Evolutionary conservation across 2,888 invertebrate genomes (phyloP).

Genomic region (Harpalus rufipes): DNA sequence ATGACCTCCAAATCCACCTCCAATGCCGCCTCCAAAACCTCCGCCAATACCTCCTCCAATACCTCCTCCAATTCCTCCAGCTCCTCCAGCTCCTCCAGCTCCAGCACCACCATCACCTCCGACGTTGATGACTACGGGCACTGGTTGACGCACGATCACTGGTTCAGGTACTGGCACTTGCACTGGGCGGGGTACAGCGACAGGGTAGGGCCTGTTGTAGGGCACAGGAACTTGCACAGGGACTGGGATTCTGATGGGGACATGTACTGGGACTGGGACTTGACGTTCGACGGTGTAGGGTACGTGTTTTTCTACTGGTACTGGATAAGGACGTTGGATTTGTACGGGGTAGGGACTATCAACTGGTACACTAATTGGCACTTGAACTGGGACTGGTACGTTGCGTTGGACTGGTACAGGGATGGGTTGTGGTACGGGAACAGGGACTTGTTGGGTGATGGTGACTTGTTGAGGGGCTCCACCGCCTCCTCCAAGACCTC

Average conservation of each 20-base stretch:
- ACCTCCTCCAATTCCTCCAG: constrained; percentile 28
- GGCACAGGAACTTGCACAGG: constrained; percentile 56
- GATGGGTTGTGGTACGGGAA: constrained; percentile 53
- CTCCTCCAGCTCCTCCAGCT: constrained; percentile 28
- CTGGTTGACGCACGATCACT: constrained; percentile 42
- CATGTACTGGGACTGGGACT: constrained; percentile 49
- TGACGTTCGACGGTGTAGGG: constrained; percentile 56
- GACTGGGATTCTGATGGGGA: constrained; percentile 43
- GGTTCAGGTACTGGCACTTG: constrained; percentile 56
- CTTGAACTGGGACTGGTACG: constrained; percentile 56
- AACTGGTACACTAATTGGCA: constrained; percentile 49
- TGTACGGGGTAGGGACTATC: constrained; percentile 57
- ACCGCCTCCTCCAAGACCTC: constrained; percentile 8
- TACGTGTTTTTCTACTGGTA: constrained; percentile 37
- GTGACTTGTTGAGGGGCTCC: constrained; percentile 49
- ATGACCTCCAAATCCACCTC: constrained; percentile 55
- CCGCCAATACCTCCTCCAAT: constrained; percentile 12
- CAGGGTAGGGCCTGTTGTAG: constrained; percentile 53
- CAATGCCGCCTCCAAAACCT: constrained; percentile 22
- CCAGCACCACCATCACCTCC: constrained; percentile 47
- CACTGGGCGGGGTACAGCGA: constrained; percentile 45
- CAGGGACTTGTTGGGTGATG: constrained; percentile 51
- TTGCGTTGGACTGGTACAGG: constrained; percentile 55
- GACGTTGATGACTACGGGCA: constrained; percentile 57
- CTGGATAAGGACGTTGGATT: constrained; percentile 56